phyloP scores from a whole-genome alignment of 2,797 vertebrate genomes.

The Hypotaenidia okinawae region DNA sequence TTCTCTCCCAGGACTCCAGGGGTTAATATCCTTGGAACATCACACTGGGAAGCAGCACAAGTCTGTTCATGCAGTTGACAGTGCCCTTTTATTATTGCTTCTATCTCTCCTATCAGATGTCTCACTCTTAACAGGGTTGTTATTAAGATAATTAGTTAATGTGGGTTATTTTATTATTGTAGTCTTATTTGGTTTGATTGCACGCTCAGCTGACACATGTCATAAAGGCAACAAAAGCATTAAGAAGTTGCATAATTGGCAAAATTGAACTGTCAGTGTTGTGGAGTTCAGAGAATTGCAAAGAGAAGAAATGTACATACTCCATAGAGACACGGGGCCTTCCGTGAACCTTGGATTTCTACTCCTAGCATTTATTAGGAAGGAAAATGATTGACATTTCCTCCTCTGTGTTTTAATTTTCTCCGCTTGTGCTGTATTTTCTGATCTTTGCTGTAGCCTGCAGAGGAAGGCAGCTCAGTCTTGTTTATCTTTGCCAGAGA shows the following conservation, averaged over 20 bases:
- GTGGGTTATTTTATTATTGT: conserved; percentile 59
- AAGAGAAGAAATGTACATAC: neutral
- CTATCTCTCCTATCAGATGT: conserved; percentile 59
- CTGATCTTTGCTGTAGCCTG: conserved; percentile 41
- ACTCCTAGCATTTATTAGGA: conserved; percentile 34
- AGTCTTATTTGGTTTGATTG: conserved; percentile 60
- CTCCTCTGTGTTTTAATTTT: conserved; percentile 60
- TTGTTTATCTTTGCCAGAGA: conserved; percentile 66
- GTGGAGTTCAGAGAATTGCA: neutral
- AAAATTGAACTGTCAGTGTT: conserved; percentile 28
- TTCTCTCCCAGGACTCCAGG: neutral
- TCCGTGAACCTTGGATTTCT: conserved; percentile 36
- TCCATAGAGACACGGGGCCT: neutral
- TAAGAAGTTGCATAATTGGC: conserved; percentile 42
- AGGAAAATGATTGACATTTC: conserved; percentile 67
- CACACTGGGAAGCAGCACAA: neutral
- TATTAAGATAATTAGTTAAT: conserved; percentile 75
- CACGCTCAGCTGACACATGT: conserved; percentile 33
- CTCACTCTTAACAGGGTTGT: conserved; percentile 61
- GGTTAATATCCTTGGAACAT: conserved; percentile 26
- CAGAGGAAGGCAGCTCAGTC: conserved; percentile 40
- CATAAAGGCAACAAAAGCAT: conserved; percentile 43
- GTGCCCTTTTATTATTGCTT: conserved; percentile 42
- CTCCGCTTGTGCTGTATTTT: conserved; percentile 35
- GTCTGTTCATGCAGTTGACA: conserved; percentile 4